These are phyloP conservation scores for Deroplatys truncata DNA, from an alignment of 2,888 invertebrate species.

Conservation along the genomic window DNA sequence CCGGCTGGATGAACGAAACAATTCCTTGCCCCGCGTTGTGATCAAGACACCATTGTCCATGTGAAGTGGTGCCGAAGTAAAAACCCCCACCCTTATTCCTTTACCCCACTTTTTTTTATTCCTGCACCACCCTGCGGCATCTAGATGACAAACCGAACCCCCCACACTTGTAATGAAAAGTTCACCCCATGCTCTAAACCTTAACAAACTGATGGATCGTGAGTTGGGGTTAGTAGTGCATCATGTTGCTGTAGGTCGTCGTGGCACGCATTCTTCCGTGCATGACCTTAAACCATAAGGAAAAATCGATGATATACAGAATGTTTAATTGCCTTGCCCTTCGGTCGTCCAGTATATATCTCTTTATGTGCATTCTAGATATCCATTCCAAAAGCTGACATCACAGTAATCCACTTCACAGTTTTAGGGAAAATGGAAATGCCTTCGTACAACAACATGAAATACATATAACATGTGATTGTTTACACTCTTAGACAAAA, in stretches of 20 bases:
- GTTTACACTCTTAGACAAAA: no score
- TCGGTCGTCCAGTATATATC: no score
- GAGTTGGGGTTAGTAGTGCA: background rate
- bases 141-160: background rate
- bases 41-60: slow-evolving; percentile 10
- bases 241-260: background rate
- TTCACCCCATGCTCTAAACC: background rate
- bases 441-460: no score
- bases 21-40: background rate
- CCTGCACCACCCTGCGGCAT: background rate
- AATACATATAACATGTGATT: no score
- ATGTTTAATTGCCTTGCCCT: background rate
- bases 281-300: background rate
- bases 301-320: background rate
- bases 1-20: background rate
- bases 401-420: no score
- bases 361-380: no score
- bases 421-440: no score
- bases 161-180: slow-evolving; percentile 12
- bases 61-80: slow-evolving; percentile 11
- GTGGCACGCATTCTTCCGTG: background rate
- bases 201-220: slow-evolving; percentile 18
- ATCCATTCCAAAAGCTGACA: no score
- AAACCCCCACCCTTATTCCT: background rate
- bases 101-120: background rate